A percentile compares a stretch with the other conserved stretches of the same genome.
These are phyloP conservation scores for Oscarella lobularis DNA, from an alignment of 37 sponge, comb jelly and placozoan species.

Conservation along the genomic window DNA sequence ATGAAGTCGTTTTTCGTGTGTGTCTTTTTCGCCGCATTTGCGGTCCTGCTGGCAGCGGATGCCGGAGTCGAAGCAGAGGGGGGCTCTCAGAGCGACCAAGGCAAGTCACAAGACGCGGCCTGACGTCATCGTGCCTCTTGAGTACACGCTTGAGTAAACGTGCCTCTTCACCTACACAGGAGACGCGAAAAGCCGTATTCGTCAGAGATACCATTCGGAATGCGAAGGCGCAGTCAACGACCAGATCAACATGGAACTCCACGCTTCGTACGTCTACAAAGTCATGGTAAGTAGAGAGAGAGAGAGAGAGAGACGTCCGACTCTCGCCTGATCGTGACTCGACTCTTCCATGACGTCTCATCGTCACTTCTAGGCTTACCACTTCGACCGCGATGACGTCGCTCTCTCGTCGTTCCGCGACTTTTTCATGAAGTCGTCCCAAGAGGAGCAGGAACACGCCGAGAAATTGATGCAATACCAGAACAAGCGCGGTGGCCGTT, in stretches of 20 bases:
- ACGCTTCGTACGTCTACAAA: not conserved
- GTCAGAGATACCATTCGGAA: not conserved
- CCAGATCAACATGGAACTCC: not conserved
- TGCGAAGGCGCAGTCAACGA: not conserved
- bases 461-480: slow-evolving; percentile 72
- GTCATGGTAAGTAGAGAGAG: not conserved
- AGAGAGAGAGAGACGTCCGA: too few relatives aligned
- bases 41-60: too few relatives aligned
- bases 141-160: too few relatives aligned
- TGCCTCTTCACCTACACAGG: too few relatives aligned
- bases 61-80: too few relatives aligned
- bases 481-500: slow-evolving; percentile 49
- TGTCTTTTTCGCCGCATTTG: too few relatives aligned
- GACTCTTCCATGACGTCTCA: too few relatives aligned
- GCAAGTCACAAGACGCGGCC: too few relatives aligned
- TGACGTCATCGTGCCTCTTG: too few relatives aligned
- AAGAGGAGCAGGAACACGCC: slow-evolving; percentile 72
- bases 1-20: too few relatives aligned
- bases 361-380: slow-evolving; percentile 29
- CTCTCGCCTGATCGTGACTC: too few relatives aligned
- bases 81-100: too few relatives aligned
- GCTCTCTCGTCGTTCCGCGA: slow-evolving; percentile 44
- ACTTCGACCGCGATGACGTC: slow-evolving; percentile 67
- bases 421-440: slow-evolving; percentile 54
- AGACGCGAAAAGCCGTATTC: not conserved